Evolutionary conservation across 2,113 vertebrate genomes (phyloP).

Genomic region (Orycteropus afer): DNA sequence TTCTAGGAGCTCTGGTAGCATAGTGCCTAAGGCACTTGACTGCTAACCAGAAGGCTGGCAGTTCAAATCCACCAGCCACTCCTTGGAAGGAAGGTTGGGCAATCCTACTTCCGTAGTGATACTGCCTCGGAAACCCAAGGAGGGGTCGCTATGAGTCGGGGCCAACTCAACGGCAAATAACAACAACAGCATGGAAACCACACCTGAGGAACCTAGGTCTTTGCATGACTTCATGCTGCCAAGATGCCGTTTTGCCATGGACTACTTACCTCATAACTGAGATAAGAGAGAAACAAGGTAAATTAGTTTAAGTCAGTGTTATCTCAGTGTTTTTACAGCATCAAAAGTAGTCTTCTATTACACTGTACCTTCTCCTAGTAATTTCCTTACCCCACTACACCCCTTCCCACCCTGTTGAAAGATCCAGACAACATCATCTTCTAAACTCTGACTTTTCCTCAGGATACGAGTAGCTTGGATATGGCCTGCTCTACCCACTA

Average conservation of each 20-base stretch:
- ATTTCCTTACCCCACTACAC: neutral
- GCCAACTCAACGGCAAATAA: too few species aligned
- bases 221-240: neutral
- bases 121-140: too few species aligned
- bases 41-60: too few species aligned
- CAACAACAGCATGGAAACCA: too few species aligned
- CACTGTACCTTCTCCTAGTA: neutral
- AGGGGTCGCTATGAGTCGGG: too few species aligned
- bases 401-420: neutral
- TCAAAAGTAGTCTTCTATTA: neutral
- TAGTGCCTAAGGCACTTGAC: too few species aligned
- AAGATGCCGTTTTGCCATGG: neutral
- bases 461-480: neutral
- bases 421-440: neutral
- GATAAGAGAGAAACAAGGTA: neutral
- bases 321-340: neutral
- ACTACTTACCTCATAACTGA: neutral
- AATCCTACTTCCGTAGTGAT: too few species aligned
- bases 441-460: neutral
- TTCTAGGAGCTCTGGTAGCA: too few species aligned
- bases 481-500: neutral
- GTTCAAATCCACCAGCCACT: too few species aligned
- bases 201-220: neutral
- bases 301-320: neutral
- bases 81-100: too few species aligned